Conservation (phyloP, 1,140 invertebrate species). For the Panagrolaimus sp. region DNA sequence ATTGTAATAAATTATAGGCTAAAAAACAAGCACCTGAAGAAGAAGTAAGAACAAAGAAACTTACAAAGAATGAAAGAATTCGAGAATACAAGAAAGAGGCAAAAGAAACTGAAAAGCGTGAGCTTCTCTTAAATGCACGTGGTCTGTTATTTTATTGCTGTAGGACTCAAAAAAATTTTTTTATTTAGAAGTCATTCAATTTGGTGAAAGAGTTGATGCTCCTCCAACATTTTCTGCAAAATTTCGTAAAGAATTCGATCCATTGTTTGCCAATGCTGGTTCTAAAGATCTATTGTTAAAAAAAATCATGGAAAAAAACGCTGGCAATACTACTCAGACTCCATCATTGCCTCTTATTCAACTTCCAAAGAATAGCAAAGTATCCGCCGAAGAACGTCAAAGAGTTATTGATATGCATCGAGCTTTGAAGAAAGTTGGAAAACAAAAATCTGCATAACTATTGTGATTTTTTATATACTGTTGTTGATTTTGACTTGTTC, state of each 20-base stretch:
- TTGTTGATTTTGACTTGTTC: too few species aligned
- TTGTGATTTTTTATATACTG: too few species aligned
- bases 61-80: slow-evolving; percentile 27
- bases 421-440: neutral
- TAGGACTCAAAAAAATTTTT: slow-evolving; percentile 8
- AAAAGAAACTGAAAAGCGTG: slow-evolving; percentile 13
- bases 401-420: slow-evolving; percentile 1
- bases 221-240: slow-evolving; percentile 26
- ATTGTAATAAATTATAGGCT: too few species aligned
- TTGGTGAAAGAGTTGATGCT: slow-evolving; percentile 33
- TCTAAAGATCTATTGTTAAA: slow-evolving; percentile 28
- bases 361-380: neutral
- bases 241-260: slow-evolving; percentile 21
- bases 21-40: neutral
- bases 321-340: neutral
- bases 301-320: neutral
- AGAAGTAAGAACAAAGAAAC: slow-evolving; percentile 16
- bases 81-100: neutral
- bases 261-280: slow-evolving; percentile 27
- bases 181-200: slow-evolving; percentile 32
- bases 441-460: too few species aligned
- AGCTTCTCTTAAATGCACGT: slow-evolving; percentile 32
- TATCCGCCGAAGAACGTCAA: neutral
- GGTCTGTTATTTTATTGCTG: slow-evolving; percentile 24
- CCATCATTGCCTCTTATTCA: neutral